These are phyloP conservation scores for Petroica traversi DNA, from an alignment of 2,113 vertebrate genomes.

Conservation along the genomic window DNA sequence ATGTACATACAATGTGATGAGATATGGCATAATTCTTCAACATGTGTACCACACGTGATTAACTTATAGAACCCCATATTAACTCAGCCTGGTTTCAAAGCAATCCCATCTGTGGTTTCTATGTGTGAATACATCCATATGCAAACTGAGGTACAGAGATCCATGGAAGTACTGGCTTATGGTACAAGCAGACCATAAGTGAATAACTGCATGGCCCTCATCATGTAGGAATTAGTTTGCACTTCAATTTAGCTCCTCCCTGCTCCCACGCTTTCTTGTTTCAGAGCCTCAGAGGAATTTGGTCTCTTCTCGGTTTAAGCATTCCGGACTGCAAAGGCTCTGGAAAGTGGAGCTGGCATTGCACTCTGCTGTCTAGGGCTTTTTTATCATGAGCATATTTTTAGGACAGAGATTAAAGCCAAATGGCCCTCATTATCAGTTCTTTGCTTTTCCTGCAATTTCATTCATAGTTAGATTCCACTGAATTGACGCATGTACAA, in stretches of 20 bases:
- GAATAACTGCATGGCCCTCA: not conserved
- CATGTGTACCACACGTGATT: slow-evolving; percentile 65
- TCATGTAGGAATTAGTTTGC: not conserved
- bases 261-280: not conserved
- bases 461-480: not conserved
- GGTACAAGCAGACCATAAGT: not conserved
- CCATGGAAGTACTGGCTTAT: not conserved
- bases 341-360: not conserved
- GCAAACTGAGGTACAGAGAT: not conserved
- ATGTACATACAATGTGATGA: slow-evolving; percentile 59
- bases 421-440: not conserved
- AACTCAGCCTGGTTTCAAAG: slow-evolving; percentile 18
- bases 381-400: not conserved
- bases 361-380: not conserved
- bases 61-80: not conserved
- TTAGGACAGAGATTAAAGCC: not conserved
- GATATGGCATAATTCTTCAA: slow-evolving; percentile 56
- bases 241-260: not conserved
- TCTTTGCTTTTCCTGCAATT: not conserved
- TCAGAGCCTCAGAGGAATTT: not conserved
- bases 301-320: not conserved
- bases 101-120: slow-evolving; percentile 2
- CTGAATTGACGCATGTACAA: not conserved
- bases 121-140: not conserved
- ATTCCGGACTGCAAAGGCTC: fast-evolving